Base-by-base conservation (phyloP, 2,797 vertebrate genomes). In the Lindbergichthys nudifrons region DNA sequence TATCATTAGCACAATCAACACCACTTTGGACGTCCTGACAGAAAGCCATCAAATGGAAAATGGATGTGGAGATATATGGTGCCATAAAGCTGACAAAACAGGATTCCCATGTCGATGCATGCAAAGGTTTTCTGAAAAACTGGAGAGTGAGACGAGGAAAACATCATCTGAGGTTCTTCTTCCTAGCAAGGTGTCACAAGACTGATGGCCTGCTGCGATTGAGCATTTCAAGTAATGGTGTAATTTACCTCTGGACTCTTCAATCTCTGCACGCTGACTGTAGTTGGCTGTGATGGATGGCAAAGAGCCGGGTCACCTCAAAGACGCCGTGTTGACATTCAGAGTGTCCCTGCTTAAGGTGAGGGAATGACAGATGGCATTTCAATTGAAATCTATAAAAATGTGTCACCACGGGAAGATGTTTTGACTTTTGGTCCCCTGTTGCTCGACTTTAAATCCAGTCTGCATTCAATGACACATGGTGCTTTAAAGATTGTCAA, bases 271-370 rank as follows among this genome's bases (percentile, higher is more conserved):
- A 73, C 42, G 42, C 81, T 77, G 79, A 84, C 69, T 76, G 74
- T 51, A 56, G 52, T 47, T 80, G 80, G 74, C 65, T 80, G 70
- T 93, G 94, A 95, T 91, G 84, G 93, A 94, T 92, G 79, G 87
- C 75, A 64, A 80, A 59, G 87, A 70, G 76, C 74, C 50, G 77
- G 91, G 88, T 92, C 83, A 88, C 77, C 82, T 89, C 73, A 90
- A 91, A 91, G 77, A 72, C 85, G 82, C 23, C 3, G 65, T 59
- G 50, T 79, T 87, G 89, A 93, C 91, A 91, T 92, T 93, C 88
- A 90, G 53, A 84, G 79, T 54, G 80, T 88, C 69, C 57, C 81
- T 79, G 69, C 79, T 85, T 79, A 73, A 88, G 81, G 78, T 71
- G 42, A 32, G 46, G 71, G 73, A 82, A 82, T 92, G 92, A 93